These are phyloP conservation scores for Suillia variegata DNA, from an alignment of 2,888 invertebrate species.

Conservation along the genomic window DNA sequence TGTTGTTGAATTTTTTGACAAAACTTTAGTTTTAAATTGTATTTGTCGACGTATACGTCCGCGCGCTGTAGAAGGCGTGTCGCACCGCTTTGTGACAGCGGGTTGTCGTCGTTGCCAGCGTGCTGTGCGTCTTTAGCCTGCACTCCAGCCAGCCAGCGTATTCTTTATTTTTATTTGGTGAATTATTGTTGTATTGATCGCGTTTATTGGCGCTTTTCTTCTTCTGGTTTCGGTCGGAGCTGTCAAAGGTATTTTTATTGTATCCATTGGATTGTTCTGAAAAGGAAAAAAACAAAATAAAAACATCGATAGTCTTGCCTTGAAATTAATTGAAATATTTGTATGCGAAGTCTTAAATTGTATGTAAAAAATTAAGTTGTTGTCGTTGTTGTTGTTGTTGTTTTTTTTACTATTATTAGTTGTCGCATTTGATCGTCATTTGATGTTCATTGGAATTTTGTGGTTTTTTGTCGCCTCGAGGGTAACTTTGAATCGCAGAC, in stretches of 20 bases:
- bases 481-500: too few species aligned
- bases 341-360: too few species aligned
- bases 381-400: conserved; percentile 21
- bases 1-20: neutral
- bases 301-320: neutral
- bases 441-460: conserved; percentile 26
- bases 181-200: conserved; percentile 1
- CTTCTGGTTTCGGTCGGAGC: neutral
- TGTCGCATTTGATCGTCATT: conserved; percentile 31
- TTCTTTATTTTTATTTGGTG: neutral
- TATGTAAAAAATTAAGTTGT: conserved; percentile 28
- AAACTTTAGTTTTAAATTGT: neutral
- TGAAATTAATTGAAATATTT: conserved; percentile 3
- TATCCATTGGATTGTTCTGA: neutral
- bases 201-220: neutral
- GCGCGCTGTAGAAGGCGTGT: neutral
- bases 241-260: neutral
- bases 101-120: neutral
- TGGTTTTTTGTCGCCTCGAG: conserved; percentile 6
- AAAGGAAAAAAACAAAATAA: too few species aligned
- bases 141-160: neutral
- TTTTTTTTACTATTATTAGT: too few species aligned
- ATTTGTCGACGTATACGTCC: too few species aligned
- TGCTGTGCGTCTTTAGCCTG: neutral
- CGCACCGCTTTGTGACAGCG: conserved; percentile 4